These are phyloP conservation scores for Acleris emargana DNA, from an alignment of 2,888 invertebrate genomes.

Conservation along the genomic window DNA sequence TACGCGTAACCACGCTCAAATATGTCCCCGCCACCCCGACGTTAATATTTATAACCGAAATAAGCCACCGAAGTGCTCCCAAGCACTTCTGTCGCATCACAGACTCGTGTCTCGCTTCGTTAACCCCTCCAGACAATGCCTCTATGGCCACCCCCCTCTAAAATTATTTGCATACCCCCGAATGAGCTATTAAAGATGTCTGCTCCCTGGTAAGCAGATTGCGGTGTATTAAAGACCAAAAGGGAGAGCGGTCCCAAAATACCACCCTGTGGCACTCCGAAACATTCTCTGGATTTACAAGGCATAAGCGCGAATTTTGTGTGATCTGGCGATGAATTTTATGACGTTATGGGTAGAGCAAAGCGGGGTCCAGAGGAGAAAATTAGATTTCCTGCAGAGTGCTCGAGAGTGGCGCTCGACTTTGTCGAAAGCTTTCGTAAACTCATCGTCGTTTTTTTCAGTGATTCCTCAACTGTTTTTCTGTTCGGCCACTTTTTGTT, in stretches of 20 bases:
- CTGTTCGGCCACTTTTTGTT: slow-evolving; percentile 70
- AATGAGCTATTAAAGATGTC: slow-evolving; percentile 84
- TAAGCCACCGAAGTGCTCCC: slow-evolving; percentile 67
- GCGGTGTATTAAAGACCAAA: slow-evolving; percentile 83
- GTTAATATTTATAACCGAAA: slow-evolving; percentile 79
- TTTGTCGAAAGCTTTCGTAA: slow-evolving; percentile 74
- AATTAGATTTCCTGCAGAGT: slow-evolving; percentile 80
- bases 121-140: slow-evolving; percentile 80
- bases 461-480: slow-evolving; percentile 74
- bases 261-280: slow-evolving; percentile 60
- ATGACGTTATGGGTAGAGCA: slow-evolving; percentile 67
- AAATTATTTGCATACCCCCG: slow-evolving; percentile 83
- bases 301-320: slow-evolving; percentile 72
- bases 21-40: slow-evolving; percentile 50
- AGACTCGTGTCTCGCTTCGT: slow-evolving; percentile 79
- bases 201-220: slow-evolving; percentile 80
- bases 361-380: slow-evolving; percentile 71
- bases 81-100: slow-evolving; percentile 77
- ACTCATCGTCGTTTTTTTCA: slow-evolving; percentile 62
- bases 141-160: slow-evolving; percentile 70
- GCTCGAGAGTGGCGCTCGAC: slow-evolving; percentile 68
- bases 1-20: slow-evolving; percentile 64
- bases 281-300: slow-evolving; percentile 65
- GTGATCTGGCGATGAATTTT: slow-evolving; percentile 64
- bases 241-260: slow-evolving; percentile 60